Percentiles rank a stretch among this genome's conserved stretches.
These are phyloP conservation scores for Brachylomia viminalis DNA, from an alignment of 2,888 invertebrate genomes.

Conservation along the genomic window DNA sequence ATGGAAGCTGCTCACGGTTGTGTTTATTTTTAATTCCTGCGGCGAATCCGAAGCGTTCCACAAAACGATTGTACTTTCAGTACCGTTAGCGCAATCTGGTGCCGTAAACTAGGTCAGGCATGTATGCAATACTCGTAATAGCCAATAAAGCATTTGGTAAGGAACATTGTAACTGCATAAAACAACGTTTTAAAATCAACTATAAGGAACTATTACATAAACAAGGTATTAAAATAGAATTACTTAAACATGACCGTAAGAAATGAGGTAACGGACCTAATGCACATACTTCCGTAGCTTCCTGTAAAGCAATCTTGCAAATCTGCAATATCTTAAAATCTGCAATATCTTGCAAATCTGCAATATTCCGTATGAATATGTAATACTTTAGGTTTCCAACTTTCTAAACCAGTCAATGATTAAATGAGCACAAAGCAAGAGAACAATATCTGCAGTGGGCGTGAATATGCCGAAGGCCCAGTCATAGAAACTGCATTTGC, in stretches of 20 bases:
- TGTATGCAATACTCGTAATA: constrained; percentile 65
- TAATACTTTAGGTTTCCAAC: constrained; percentile 19
- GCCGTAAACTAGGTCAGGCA: constrained; percentile 77
- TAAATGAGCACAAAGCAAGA: constrained; percentile 34
- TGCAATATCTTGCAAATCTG: too few relatives aligned
- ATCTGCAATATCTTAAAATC: constrained; percentile 4
- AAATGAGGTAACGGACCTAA: constrained; percentile 19
- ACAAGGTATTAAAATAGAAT: constrained; percentile 56
- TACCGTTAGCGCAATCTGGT: constrained; percentile 72
- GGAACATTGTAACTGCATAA: constrained; percentile 50
- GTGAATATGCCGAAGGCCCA: constrained; percentile 19
- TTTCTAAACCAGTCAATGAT: constrained; percentile 40
- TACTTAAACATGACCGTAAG: constrained; percentile 26
- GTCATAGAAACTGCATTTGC: constrained; percentile 13
- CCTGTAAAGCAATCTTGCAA: constrained; percentile 10
- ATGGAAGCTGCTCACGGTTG: constrained; percentile 55
- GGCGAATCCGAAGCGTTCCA: constrained; percentile 49
- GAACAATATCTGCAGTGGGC: constrained; percentile 30
- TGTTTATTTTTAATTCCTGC: constrained; percentile 65
- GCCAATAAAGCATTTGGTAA: constrained; percentile 59
- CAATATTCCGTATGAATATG: constrained; percentile 23
- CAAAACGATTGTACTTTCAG: constrained; percentile 65
- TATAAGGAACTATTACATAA: constrained; percentile 65
- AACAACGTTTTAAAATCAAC: constrained; percentile 43
- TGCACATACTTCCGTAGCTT: constrained; percentile 16